Percentiles rank a stretch among this genome's conserved stretches.
These are phyloP conservation scores for Trididemnum clinides DNA, from an alignment of 23 tunicate genomes.

Conservation along the genomic window DNA sequence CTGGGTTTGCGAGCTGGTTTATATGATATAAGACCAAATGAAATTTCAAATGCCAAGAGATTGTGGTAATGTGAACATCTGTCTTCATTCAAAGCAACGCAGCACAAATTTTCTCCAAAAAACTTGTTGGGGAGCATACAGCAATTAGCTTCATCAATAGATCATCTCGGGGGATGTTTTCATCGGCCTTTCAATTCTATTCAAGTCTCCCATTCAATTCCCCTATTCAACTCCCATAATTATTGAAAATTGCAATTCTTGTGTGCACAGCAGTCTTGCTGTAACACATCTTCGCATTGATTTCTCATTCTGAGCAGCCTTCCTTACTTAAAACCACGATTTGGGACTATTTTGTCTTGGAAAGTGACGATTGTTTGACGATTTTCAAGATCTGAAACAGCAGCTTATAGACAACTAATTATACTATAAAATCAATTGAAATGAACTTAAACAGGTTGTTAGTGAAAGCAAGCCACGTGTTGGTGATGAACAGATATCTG, in stretches of 20 bases:
- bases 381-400: constrained; percentile 11
- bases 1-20: constrained; percentile 1
- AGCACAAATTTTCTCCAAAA: neutral
- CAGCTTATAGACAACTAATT: neutral
- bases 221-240: neutral
- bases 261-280: constrained; percentile 4
- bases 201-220: no score
- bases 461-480: neutral
- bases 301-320: neutral
- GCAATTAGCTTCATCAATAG: neutral
- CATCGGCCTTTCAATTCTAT: neutral
- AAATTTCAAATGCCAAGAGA: neutral
- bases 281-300: neutral
- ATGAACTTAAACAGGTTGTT: neutral
- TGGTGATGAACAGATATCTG: neutral
- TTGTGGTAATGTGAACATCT: neutral
- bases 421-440: neutral
- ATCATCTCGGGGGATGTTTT: neutral
- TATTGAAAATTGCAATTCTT: neutral
- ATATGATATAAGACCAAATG: neutral
- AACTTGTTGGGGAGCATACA: constrained; percentile 5
- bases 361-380: neutral
- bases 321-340: neutral
- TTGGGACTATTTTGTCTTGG: no score
- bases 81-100: neutral